Evolutionary conservation across 2,113 vertebrate genomes (phyloP).

Genomic region (Chloroceryle aenea): DNA sequence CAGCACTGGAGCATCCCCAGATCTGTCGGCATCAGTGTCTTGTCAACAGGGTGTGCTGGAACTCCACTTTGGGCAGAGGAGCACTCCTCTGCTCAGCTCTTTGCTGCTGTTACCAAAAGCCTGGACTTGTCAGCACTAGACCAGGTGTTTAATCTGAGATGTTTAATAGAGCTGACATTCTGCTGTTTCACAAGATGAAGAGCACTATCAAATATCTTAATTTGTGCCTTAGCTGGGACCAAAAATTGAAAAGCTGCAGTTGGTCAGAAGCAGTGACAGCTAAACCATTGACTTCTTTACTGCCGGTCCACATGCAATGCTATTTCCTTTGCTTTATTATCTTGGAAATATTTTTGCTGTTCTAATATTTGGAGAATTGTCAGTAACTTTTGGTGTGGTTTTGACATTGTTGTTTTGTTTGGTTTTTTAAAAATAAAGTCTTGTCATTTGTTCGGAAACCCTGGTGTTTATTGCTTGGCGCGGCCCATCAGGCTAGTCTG

Average conservation of each 20-base stretch:
- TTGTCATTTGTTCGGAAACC: not conserved
- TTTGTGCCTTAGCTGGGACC: not conserved
- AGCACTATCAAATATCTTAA: not conserved
- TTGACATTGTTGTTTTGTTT: not conserved
- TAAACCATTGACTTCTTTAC: not conserved
- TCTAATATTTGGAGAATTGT: not conserved
- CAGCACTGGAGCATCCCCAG: not conserved
- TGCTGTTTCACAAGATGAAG: not conserved
- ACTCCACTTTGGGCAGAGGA: not conserved
- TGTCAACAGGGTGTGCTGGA: not conserved
- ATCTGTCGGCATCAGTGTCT: not conserved
- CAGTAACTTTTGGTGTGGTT: not conserved
- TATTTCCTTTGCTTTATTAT: not conserved
- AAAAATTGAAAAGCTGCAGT: not conserved
- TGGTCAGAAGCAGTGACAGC: not conserved
- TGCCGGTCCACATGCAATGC: not conserved
- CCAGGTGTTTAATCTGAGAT: not conserved
- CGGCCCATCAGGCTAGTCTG: accelerated
- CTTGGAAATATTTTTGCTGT: not conserved
- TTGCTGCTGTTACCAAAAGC: not conserved
- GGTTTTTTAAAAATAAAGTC: constrained; percentile 32
- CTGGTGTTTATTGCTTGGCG: not conserved
- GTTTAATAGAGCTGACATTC: not conserved
- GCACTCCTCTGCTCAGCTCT: not conserved
- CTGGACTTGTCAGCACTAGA: not conserved